phyloP scores from a whole-genome alignment of 2,113 vertebrate genomes.

The Vulpes ferrilata region DNA sequence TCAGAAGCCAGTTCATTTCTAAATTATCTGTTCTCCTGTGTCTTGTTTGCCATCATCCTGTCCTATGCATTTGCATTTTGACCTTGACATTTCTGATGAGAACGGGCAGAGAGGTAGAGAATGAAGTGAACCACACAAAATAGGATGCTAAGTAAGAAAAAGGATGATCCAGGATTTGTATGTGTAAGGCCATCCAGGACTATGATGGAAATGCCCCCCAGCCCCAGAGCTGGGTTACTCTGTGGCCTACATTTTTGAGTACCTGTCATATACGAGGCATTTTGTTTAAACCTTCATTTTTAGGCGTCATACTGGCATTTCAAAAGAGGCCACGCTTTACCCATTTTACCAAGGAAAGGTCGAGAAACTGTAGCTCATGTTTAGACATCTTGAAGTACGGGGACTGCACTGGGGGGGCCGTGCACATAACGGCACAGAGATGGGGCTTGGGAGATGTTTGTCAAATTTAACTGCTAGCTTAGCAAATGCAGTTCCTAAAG shows the following conservation, averaged over 20 bases:
- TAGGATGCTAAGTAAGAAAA: not conserved
- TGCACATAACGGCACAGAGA: not conserved
- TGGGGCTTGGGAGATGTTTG: not conserved
- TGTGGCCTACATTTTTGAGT: not conserved
- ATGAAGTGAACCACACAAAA: not conserved
- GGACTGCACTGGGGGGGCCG: accelerated
- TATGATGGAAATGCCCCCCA: not conserved
- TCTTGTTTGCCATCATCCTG: not conserved
- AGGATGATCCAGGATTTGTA: not conserved
- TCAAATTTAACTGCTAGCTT: not conserved
- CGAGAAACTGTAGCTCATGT: not conserved
- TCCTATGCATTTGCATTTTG: not conserved
- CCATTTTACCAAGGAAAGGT: not conserved
- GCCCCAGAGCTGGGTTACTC: not conserved
- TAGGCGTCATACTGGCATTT: not conserved
- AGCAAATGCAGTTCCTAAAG: not conserved
- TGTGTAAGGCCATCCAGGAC: accelerated
- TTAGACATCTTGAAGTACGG: accelerated
- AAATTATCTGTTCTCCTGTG: not conserved
- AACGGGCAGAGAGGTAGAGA: not conserved
- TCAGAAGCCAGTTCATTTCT: not conserved
- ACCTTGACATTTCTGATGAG: slow-evolving; percentile 28
- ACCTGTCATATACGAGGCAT: not conserved
- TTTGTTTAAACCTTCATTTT: not conserved
- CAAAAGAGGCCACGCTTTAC: not conserved